Evolutionary conservation across 2,113 vertebrate genomes (phyloP), one percentile per base, ranked within the genome.

Genomic region (Condylura cristata): DNA sequence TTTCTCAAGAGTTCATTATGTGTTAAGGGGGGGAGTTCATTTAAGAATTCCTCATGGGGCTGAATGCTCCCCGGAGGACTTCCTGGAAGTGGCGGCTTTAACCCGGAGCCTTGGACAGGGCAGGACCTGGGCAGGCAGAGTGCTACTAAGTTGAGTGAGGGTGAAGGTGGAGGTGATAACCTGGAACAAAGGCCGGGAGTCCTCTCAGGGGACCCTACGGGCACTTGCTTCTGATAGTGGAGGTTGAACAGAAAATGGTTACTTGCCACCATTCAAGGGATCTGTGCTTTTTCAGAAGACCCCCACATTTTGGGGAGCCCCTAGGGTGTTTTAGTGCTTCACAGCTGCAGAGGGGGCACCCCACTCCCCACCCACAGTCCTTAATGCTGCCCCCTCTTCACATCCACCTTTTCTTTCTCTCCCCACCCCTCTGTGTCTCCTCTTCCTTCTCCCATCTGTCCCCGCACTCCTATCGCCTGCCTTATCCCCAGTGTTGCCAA

Each of bases 401-500:
- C 44, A 30, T 8, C 61, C n/a, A 3, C 13, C 28, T 37, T 41
- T 41, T 5, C 44, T 76, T 1, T 39, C 26, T 24, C 53, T 41
- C n/a, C 8, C 61, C 41, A 26, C 20, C 53, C 53, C 53, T 56
- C 20, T 53, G 16, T 17, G 18, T 18, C 17, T 53, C 3, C 14
- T 16, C 48, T 6, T 6, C 51, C 8, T 10, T 12, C 41, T 24
- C 34, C 30, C 44, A 20, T 8, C 48, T 1, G 13, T 53, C 46
- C 28, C 72, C 65, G n/a, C 16, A 6, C 30, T 39, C 60, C 41
- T 39, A 12, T 5, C 41, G 13, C 3, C 11, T 28, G 16, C 32
- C 3, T n/a, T n/a, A 5, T 6, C 66, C 39, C 7, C 78, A 99
- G 99, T 37, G 87, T 99, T 12, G 99, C 99, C 30, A 99, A 98